phyloP scores from a whole-genome alignment of 2,113 vertebrate species.

The Rynchops niger region DNA sequence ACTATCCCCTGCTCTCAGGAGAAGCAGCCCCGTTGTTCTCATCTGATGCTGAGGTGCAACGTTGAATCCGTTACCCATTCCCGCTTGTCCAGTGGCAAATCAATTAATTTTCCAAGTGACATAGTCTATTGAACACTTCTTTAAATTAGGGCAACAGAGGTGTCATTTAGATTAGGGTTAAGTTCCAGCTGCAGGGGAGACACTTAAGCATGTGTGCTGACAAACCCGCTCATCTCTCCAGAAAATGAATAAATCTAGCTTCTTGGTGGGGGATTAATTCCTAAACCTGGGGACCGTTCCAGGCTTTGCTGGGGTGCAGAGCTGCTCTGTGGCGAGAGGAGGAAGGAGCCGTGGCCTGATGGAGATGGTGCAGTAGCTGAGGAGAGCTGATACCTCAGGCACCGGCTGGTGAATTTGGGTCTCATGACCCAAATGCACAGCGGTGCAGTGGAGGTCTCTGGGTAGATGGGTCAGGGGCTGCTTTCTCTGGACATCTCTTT shows the following conservation, averaged over 20 bases:
- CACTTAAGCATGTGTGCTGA: not conserved
- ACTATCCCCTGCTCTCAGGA: not conserved
- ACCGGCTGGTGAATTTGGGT: not conserved
- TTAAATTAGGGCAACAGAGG: not conserved
- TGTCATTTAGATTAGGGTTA: not conserved
- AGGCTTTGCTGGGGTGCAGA: not conserved
- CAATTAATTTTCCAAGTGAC: slow-evolving; percentile 15
- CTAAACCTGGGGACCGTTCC: not conserved
- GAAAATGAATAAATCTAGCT: not conserved
- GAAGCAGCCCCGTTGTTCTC: not conserved
- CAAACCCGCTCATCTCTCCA: not conserved
- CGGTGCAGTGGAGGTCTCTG: not conserved
- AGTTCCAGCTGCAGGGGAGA: not conserved
- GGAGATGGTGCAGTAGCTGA: not conserved
- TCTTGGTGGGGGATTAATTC: not conserved
- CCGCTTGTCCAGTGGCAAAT: not conserved
- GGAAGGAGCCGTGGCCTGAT: not conserved
- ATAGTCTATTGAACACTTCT: not conserved
- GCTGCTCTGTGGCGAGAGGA: not conserved
- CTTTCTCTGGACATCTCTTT: not conserved
- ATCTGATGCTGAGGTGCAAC: not conserved
- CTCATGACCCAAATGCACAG: not conserved
- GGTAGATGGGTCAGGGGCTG: not conserved
- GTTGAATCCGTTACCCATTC: not conserved
- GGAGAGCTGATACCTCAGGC: not conserved